Percentiles rank a stretch among this genome's conserved stretches.
phyloP scores from a whole-genome alignment of 2,797 vertebrate species.

The Podargus strigoides region DNA sequence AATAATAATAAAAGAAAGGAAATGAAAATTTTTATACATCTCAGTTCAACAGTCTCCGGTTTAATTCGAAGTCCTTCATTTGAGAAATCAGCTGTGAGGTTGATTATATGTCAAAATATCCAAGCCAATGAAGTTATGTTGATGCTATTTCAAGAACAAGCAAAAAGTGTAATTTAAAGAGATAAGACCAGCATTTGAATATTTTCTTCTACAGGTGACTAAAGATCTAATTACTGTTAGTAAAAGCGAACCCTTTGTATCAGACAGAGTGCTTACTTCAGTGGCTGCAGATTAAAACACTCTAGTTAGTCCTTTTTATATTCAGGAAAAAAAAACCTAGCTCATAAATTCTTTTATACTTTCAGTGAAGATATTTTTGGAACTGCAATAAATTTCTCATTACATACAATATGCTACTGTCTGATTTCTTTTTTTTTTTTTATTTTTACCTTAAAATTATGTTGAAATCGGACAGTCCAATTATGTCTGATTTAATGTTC shows the following conservation, averaged over 20 bases:
- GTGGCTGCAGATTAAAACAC: conserved; percentile 28
- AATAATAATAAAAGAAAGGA: too few species aligned
- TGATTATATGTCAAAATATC: not conserved
- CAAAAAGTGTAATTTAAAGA: not conserved
- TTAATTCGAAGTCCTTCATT: not conserved
- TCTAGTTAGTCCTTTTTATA: conserved; percentile 30
- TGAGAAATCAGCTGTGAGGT: not conserved
- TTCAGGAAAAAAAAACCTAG: conserved; percentile 22
- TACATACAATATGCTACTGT: not conserved
- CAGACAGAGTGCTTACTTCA: conserved; percentile 18
- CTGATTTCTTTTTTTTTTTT: not conserved
- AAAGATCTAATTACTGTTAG: conserved; percentile 31
- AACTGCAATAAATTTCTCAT: conserved; percentile 51
- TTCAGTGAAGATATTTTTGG: conserved; percentile 45
- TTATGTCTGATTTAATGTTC: conserved; percentile 62
- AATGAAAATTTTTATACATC: not conserved
- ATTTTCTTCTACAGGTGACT: conserved; percentile 11
- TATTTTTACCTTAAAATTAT: conserved; percentile 55
- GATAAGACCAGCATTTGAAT: conserved; percentile 5
- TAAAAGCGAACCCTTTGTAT: conserved; percentile 13
- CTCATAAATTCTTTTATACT: conserved; percentile 43
- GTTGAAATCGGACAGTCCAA: conserved; percentile 56
- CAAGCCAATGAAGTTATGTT: not conserved
- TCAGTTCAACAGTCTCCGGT: not conserved
- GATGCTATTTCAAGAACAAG: not conserved